Conservation (phyloP, 2,797 vertebrate species). For the Zenarchopterus dispar region DNA sequence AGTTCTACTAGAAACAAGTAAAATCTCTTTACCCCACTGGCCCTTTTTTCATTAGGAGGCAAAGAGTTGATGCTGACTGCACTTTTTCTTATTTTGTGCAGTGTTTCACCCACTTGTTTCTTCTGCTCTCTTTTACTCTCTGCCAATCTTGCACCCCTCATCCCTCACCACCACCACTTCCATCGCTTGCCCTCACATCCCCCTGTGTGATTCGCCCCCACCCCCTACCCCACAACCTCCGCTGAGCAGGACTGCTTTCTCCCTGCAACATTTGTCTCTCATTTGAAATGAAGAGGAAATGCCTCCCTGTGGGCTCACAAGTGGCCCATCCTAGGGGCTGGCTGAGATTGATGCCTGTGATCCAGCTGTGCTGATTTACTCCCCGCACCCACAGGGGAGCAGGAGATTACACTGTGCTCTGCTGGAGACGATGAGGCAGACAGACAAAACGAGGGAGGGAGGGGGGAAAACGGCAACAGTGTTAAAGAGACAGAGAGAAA, state of each 20-base stretch:
- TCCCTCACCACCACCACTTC: constrained; percentile 12
- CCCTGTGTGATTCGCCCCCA: not conserved
- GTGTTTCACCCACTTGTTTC: constrained; percentile 46
- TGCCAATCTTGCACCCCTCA: constrained; percentile 48
- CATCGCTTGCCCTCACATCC: constrained; percentile 25
- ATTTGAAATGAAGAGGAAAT: constrained; percentile 77
- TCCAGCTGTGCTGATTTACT: constrained; percentile 85
- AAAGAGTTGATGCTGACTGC: constrained; percentile 56
- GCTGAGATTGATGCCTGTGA: constrained; percentile 83
- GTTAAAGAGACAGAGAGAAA: constrained; percentile 29
- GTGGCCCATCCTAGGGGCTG: constrained; percentile 78
- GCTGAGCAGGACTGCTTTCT: constrained; percentile 31
- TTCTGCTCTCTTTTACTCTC: constrained; percentile 56
- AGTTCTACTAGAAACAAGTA: constrained; percentile 28
- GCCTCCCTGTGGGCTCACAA: constrained; percentile 77
- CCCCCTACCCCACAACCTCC: constrained; percentile 1
- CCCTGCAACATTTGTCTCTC: constrained; percentile 78
- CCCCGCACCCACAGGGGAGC: constrained; percentile 69
- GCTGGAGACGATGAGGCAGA: constrained; percentile 62
- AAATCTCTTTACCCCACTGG: constrained; percentile 26
- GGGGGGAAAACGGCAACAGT: constrained; percentile 15
- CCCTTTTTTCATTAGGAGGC: constrained; percentile 46
- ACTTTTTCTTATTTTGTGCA: constrained; percentile 27
- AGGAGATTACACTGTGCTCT: constrained; percentile 79
- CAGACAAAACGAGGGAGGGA: constrained; percentile 41